Evolutionary conservation across 1,140 invertebrate genomes (phyloP).

Genomic region (Tachypleus tridentatus): DNA sequence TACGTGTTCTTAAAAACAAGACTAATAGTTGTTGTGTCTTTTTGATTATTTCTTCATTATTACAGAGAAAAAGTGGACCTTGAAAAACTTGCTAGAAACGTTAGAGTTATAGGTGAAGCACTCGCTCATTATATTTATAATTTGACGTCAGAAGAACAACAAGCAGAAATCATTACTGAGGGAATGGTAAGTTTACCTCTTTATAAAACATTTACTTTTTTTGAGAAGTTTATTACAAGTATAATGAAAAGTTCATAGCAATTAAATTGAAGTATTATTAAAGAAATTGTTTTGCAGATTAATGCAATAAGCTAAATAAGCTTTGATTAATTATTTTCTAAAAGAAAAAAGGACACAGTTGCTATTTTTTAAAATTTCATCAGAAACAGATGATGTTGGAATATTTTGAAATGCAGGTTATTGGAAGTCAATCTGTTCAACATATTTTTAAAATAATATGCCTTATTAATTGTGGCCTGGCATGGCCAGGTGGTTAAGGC

Average conservation of each 20-base stretch:
- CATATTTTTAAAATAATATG: too few relatives aligned
- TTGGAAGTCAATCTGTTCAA: too few relatives aligned
- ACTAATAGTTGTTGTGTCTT: too few relatives aligned
- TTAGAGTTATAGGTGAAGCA: constrained; percentile 63
- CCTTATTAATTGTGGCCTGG: too few relatives aligned
- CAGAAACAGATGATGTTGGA: too few relatives aligned
- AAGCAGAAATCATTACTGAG: constrained; percentile 46
- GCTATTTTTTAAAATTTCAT: too few relatives aligned
- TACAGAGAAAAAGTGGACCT: constrained; percentile 43
- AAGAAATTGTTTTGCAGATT: too few relatives aligned
- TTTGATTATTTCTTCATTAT: too few relatives aligned
- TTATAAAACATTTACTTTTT: background rate
- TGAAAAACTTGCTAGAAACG: constrained; percentile 51
- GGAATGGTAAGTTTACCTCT: constrained; percentile 46
- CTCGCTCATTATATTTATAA: constrained; percentile 77
- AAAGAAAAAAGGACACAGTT: background rate
- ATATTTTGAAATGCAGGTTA: too few relatives aligned
- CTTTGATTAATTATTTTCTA: constrained; percentile 3
- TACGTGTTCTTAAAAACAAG: too few relatives aligned
- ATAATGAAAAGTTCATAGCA: constrained; percentile 6
- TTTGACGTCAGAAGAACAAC: constrained; percentile 11
- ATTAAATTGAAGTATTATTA: background rate
- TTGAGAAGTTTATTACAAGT: constrained; percentile 7
- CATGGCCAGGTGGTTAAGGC: too few relatives aligned
- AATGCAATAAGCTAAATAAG: background rate